Conservation (phyloP, 2,797 vertebrate species). For the Pseudochirops corinnae region DNA sequence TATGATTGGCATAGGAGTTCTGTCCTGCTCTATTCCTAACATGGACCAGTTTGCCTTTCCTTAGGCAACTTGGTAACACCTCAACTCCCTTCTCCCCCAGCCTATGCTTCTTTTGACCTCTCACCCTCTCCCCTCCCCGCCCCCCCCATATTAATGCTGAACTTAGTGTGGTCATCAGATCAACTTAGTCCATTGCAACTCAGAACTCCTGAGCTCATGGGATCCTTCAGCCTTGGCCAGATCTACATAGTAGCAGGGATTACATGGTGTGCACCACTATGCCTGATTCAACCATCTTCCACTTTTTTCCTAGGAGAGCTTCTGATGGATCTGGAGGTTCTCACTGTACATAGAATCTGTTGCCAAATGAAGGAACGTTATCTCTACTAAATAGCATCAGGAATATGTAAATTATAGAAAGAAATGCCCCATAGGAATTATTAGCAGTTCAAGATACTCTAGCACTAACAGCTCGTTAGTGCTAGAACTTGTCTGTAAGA, state of each 20-base stretch:
- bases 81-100: constrained; percentile 31
- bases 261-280: neutral
- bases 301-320: constrained; percentile 9
- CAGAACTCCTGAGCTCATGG: neutral
- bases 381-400: constrained; percentile 13
- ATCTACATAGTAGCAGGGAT: neutral
- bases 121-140: no score
- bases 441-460: constrained; percentile 25
- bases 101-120: neutral
- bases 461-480: neutral
- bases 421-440: neutral
- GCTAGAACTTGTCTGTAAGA: constrained; percentile 26
- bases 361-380: constrained; percentile 43
- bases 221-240: neutral
- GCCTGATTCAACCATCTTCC: neutral
- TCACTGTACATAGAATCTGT: constrained; percentile 17
- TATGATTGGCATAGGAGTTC: neutral
- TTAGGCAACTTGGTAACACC: constrained; percentile 21
- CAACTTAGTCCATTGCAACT: neutral
- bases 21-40: neutral
- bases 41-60: neutral
- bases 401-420: constrained; percentile 33
- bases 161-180: neutral
- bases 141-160: neutral
- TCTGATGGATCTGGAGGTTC: constrained; percentile 45